Base-by-base conservation (phyloP, 2,797 vertebrate genomes). In the Hyperoplus immaculatus region DNA sequence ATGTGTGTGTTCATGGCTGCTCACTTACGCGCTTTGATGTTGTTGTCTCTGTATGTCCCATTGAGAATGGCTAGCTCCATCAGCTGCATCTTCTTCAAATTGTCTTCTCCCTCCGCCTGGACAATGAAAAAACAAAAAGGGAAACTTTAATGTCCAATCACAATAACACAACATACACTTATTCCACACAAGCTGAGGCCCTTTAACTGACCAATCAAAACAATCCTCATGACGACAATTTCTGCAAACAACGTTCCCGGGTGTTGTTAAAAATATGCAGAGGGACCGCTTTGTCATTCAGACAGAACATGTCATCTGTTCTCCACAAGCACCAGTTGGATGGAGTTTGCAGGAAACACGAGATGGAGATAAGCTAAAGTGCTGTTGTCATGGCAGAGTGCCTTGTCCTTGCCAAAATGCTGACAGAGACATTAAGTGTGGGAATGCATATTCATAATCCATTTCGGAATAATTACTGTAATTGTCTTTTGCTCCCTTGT, bases 71-170 rank as follows among this genome's bases (percentile, higher is more conserved):
- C 96, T 6, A 96, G 88, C 84, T 96, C 96, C 96, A 96, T 96
- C 83, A 96, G 92, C 88, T 96, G 96, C 94, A 96, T 96, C 92
- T 96, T 96, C 93, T 96, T 96, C 89, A 96, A 93, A 84, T 96
- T 96, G 87, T 96, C 96, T 82, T 96, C 96, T 60, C 96, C 95
- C 83, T 96, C 96, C 14, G 95, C 95, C 96, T 96, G 89, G 10
- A 58, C 55, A 55, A 50, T 59, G 57, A 10, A 69, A 4, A 60
- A 15, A 63, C 36, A 57, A 55, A 50, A 61, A 63, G 12, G 69
- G 6, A 61, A n/a, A 63, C 38, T 41, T 87, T 65, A 72, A 71
- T n/a, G 53, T 39, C 36, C 13, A 45, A 69, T 46, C 70, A 38
- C 50, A 71, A 15, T 21, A 69, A 75, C 38, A 68, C 57, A 65